phyloP scores from a whole-genome alignment of 2,113 vertebrate species.

The Serilophus lunatus region DNA sequence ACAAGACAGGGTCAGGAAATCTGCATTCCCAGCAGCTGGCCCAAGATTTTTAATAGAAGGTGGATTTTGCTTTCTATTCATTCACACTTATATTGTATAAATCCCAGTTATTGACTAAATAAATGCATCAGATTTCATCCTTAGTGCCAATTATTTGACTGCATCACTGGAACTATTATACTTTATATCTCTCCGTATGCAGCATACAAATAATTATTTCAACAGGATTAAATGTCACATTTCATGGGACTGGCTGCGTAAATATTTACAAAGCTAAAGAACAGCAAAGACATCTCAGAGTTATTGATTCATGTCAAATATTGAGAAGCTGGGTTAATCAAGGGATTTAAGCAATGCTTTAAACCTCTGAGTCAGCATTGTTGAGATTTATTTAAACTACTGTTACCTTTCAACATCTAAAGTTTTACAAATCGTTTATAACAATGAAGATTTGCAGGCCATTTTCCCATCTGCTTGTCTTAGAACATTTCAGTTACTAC shows the following conservation, averaged over 20 bases:
- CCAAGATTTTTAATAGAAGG: background rate
- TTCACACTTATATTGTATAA: background rate
- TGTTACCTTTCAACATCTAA: background rate
- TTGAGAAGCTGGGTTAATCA: conserved; percentile 48
- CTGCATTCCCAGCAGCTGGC: background rate
- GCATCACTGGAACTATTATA: background rate
- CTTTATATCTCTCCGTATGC: background rate
- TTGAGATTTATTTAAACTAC: conserved; percentile 18
- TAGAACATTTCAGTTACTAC: background rate
- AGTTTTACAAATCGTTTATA: background rate
- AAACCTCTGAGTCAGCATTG: background rate
- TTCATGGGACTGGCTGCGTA: background rate
- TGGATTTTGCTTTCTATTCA: conserved; percentile 4
- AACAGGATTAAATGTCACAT: conserved; percentile 20
- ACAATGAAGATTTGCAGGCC: background rate
- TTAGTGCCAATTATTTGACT: background rate
- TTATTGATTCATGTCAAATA: conserved; percentile 37
- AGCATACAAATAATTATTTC: conserved; percentile 16
- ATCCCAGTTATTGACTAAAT: background rate
- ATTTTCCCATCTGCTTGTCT: background rate
- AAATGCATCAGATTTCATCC: background rate
- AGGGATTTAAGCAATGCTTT: conserved; percentile 17
- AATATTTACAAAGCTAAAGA: conserved; percentile 40
- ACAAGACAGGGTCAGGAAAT: background rate
- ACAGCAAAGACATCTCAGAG: conserved; percentile 19